Evolutionary conservation across 2,888 invertebrate genomes (phyloP), one percentile per base, ranked within the genome.

Genomic region (Scrobipalpa atriplicella): DNA sequence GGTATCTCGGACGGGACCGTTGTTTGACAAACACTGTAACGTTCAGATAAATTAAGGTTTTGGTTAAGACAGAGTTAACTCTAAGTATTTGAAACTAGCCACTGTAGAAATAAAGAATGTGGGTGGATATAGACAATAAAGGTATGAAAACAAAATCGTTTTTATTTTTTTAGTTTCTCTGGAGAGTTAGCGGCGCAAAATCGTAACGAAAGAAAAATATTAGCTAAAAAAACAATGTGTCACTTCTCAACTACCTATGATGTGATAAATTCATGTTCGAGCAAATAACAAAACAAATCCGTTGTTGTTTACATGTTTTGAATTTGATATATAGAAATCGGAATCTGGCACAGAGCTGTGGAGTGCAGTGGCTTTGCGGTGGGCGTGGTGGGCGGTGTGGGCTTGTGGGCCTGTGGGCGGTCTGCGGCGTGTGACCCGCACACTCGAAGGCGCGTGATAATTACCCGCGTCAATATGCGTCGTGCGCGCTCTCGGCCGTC

Each of bases 401-500:
- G 47, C 47, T 6, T n/a, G 47, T 5, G 47, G 47, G n/a, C 8
- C 47, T 47, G 47, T 10, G 47, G 47, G 47, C 47, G 47, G 16
- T 6, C 47, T 47, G 47, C 21, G 56, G 52, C 64, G 52, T 52
- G 64, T 67, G 63, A 21, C 69, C 61, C 54, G 66, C 19, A 61
- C 41, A 64, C 38, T 64, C 41, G 39, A 64, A 52, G 64, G 65
- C 67, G 64, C 66, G 71, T 72, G 75, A 79, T 85, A 85, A 87
- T 85, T 84, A 86, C 77, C 75, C 70, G 69, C 74, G 80, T 80
- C 84, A 82, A 83, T 85, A 84, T 84, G 81, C 82, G 74, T 73
- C 63, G 72, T 72, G 71, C 74, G 75, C 73, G 75, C 71, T 72
- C 75, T 73, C 74, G 69, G 71, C 70, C 74, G 73, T 75, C 75